Percentiles rank a stretch among this genome's conserved stretches.
These are phyloP conservation scores for Muscicapa adusta DNA, from an alignment of 2,113 vertebrate species.

Conservation along the genomic window DNA sequence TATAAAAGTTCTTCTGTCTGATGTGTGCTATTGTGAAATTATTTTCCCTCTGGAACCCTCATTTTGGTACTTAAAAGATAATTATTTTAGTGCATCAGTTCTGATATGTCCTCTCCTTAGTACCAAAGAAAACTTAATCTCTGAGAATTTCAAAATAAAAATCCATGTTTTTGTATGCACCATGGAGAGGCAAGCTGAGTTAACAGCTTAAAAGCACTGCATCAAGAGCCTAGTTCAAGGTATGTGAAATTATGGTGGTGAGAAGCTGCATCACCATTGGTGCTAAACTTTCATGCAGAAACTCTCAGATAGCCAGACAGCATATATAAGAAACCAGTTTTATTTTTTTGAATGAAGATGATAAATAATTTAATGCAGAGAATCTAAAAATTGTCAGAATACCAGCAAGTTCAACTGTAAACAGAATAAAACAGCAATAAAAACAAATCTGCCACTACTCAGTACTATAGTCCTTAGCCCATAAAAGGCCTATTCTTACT, in stretches of 20 bases:
- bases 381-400: neutral
- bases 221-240: neutral
- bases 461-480: neutral
- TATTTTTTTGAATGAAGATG: neutral
- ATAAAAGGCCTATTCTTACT: neutral
- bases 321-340: neutral
- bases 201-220: neutral
- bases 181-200: fast-evolving
- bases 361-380: neutral
- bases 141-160: neutral
- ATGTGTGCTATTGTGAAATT: neutral
- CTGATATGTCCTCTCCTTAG: neutral
- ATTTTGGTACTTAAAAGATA: neutral
- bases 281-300: neutral
- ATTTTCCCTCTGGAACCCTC: neutral
- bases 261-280: neutral
- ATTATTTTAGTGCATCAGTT: neutral
- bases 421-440: neutral
- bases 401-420: neutral
- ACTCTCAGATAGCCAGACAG: neutral
- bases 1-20: neutral
- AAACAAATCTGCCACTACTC: neutral
- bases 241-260: too few species aligned
- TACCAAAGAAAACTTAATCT: neutral
- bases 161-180: neutral